Evolutionary conservation across 2,888 invertebrate species (phyloP), one percentile per base, ranked within the genome.

Genomic region (Tiliacea aurago): DNA sequence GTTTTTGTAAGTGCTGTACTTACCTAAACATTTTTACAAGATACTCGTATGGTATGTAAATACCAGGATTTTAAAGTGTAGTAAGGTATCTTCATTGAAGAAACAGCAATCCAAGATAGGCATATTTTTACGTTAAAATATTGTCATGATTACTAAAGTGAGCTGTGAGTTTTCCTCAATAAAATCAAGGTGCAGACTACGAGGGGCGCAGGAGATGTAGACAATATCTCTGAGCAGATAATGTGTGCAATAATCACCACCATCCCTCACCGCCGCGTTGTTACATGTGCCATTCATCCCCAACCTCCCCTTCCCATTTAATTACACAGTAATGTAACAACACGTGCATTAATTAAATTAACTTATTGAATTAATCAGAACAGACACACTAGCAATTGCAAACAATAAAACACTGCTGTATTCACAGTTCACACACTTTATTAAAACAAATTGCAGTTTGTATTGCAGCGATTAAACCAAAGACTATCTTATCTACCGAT

Each of bases 241-340:
- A 95, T 94, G 93, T 91, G 91, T 91, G 94, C 91, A 94, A 94
- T 95, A 94, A 94, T 95, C 94, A 89, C 91, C 88, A 87, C 89
- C 93, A 94, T 95, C 92, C 89, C 90, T 95, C 94, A 93, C 92
- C 84, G 90, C 87, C 86, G 84, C 87, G 84, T 87, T 89, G 90
- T 91, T 91, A 91, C 91, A 90, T 91, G 88, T 90, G 83, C 89
- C 90, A 90, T 93, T 90, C 91, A 88, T 91, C 90, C 85, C 84
- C 90, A 83, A 84, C 83, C 85, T 89, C 89, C 91, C 91, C 91
- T 88, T 79, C 3, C 33, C 76, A 86, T 93, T 94, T 93, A 94
- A 95, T 95, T 94, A 95, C 91, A 90, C 88, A 87, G 85, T 88
- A 92, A 93, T 92, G 91, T 90, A 92, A 91, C 93, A 92, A 92